Percentiles rank a stretch among this genome's conserved stretches.
Evolutionary conservation across 2,113 vertebrate genomes (phyloP).

Genomic region (Gasterosteus nipponicus): DNA sequence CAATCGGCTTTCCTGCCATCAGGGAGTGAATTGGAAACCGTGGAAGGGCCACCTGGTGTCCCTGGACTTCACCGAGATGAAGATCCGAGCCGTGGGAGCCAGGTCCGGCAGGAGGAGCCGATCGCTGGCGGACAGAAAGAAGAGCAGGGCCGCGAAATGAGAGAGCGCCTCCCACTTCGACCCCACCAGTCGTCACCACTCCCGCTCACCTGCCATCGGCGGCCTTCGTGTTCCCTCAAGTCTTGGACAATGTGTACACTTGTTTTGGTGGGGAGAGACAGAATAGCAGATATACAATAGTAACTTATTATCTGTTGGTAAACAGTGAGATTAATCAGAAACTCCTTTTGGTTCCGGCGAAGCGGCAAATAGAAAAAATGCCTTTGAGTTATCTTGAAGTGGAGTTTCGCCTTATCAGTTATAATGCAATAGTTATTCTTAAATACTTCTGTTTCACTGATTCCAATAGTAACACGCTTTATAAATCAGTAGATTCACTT

Average conservation of each 20-base stretch:
- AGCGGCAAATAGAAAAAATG: not conserved
- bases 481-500: conserved; percentile 21
- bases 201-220: conserved; percentile 23
- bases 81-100: conserved; percentile 81
- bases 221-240: conserved; percentile 6
- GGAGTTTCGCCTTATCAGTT: conserved; percentile 13
- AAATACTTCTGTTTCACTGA: conserved; percentile 40
- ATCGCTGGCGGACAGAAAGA: conserved; percentile 66
- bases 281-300: not conserved
- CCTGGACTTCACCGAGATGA: conserved; percentile 89
- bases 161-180: not conserved
- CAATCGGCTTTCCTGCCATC: conserved; percentile 17
- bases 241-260: conserved; percentile 3
- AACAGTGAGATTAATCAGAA: conserved; percentile 26
- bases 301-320: conserved; percentile 55
- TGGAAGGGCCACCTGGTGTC: conserved; percentile 92
- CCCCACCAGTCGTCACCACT: not conserved
- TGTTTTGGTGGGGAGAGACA: not conserved
- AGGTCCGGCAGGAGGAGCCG: conserved; percentile 78
- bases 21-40: conserved; percentile 92
- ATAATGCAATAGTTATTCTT: conserved; percentile 5
- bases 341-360: conserved; percentile 24
- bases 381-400: conserved; percentile 20
- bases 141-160: conserved; percentile 46
- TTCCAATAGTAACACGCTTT: conserved; percentile 17